These are phyloP conservation scores for Xestia c-nigrum DNA, from an alignment of 2,888 invertebrate genomes.

Conservation along the genomic window DNA sequence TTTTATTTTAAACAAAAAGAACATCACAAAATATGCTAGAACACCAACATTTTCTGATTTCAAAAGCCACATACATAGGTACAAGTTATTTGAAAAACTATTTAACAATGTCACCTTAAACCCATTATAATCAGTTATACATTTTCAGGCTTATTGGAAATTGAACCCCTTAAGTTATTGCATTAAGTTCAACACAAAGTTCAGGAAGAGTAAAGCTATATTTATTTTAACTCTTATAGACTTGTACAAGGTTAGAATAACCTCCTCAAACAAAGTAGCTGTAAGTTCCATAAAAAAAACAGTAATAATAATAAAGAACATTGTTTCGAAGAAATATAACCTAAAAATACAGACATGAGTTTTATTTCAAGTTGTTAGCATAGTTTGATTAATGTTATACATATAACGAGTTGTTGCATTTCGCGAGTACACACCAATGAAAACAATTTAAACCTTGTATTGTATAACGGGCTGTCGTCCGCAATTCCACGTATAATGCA, in stretches of 20 bases:
- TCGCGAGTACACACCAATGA: neutral
- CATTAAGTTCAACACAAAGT: neutral
- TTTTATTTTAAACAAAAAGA: constrained; percentile 75
- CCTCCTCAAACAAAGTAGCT: neutral
- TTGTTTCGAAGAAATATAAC: constrained; percentile 4
- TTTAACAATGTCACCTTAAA: constrained; percentile 6
- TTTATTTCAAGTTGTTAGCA: constrained; percentile 10
- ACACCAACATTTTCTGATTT: constrained; percentile 64
- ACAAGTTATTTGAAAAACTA: constrained; percentile 56
- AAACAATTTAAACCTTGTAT: neutral
- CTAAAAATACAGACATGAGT: constrained; percentile 8
- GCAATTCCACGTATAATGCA: neutral
- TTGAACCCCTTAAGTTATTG: constrained; percentile 17
- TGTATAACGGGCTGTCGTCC: neutral
- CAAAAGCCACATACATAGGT: constrained; percentile 23
- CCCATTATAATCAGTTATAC: constrained; percentile 6
- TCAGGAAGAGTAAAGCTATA: neutral
- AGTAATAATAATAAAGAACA: neutral
- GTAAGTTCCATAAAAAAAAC: constrained; percentile 1
- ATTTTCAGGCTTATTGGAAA: neutral
- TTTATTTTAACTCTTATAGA: neutral
- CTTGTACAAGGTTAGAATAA: neutral
- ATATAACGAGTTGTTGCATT: neutral
- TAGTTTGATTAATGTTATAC: neutral
- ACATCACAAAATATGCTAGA: constrained; percentile 80